Evolutionary conservation across 2,113 vertebrate genomes (phyloP), one percentile per base, ranked within the genome.

Genomic region (Oenanthe oenanthe): DNA sequence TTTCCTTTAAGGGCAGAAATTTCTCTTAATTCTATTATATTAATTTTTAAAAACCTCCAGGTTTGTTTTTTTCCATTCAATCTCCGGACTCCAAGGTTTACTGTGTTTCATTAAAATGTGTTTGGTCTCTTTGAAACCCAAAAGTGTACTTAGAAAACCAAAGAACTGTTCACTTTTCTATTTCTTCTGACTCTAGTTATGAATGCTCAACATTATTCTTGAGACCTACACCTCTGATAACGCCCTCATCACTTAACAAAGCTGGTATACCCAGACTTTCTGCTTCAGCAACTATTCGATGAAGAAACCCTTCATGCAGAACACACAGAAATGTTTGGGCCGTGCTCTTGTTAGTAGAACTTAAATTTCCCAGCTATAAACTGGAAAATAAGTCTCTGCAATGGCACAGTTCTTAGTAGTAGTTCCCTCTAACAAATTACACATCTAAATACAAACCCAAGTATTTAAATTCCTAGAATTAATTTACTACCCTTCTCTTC

Each of bases 401-500:
- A 63, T 12, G 54, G 75, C 60, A 91, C 24, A 26, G 48, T 53
- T 84, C 61, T 77, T 43, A 71, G 57, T 5, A 67, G 68, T 5
- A 74, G 43, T 22, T 73, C 14, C 32, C 29, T 61, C 61, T 72
- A 89, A 96, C 1, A 9, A 85, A 93, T 79, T 48, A 92, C 25
- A 75, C 42, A 87, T 38, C 73, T 91, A 93, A 93, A 95, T 57
- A 70, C n/a, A 82, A 85, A 72, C n/a, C 9, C 25, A 84, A 88
- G n/a, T 13, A 79, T 72, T 93, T 93, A 82, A 93, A 79, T 82
- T 88, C 74, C 81, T 79, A 92, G 48, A 92, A 79, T 76, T 42
- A 65, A 93, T 93, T 93, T 93, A 89, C 61, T 48, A 91, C n/a
- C 65, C n/a, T 92, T 68, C 81, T 94, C 78, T 81, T 93, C n/a